Percentiles rank a stretch among this genome's conserved stretches.
These are phyloP conservation scores for Pantherophis guttatus DNA, from an alignment of 2,113 vertebrate genomes.

Conservation along the genomic window DNA sequence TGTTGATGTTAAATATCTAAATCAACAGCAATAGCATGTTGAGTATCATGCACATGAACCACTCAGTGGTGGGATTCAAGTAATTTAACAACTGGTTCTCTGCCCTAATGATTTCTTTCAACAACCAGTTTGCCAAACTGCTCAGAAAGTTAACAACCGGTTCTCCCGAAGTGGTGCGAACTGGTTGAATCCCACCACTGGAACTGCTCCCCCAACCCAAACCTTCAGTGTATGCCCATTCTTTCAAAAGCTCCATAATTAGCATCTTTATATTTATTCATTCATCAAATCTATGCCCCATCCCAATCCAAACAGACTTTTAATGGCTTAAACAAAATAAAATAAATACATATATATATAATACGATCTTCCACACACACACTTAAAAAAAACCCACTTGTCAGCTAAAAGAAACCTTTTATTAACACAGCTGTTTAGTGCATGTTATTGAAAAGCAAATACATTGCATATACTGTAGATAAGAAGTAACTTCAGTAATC, in stretches of 20 bases:
- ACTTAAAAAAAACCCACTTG: accelerated
- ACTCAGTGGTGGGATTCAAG: too few relatives aligned
- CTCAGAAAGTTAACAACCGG: too few relatives aligned
- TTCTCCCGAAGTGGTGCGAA: too few relatives aligned
- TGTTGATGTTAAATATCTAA: neutral
- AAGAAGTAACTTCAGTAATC: neutral
- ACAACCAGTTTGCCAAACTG: too few relatives aligned
- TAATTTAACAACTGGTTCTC: too few relatives aligned
- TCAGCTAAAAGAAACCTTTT: neutral
- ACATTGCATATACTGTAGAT: neutral
- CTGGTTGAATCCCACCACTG: too few relatives aligned
- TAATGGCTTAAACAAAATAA: neutral
- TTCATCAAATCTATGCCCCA: neutral
- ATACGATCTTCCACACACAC: too few relatives aligned
- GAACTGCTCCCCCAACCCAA: neutral
- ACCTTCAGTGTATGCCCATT: neutral
- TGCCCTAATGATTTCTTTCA: too few relatives aligned
- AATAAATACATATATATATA: too few relatives aligned
- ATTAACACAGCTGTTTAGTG: neutral
- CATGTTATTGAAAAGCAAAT: neutral
- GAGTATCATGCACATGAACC: neutral
- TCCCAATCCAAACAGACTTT: neutral
- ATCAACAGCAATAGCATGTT: neutral
- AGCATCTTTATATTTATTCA: neutral
- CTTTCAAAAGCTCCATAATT: neutral